Percentiles rank a stretch among this genome's conserved stretches.
phyloP scores from a whole-genome alignment of 2,113 vertebrate genomes.

The Colossoma macropomum region DNA sequence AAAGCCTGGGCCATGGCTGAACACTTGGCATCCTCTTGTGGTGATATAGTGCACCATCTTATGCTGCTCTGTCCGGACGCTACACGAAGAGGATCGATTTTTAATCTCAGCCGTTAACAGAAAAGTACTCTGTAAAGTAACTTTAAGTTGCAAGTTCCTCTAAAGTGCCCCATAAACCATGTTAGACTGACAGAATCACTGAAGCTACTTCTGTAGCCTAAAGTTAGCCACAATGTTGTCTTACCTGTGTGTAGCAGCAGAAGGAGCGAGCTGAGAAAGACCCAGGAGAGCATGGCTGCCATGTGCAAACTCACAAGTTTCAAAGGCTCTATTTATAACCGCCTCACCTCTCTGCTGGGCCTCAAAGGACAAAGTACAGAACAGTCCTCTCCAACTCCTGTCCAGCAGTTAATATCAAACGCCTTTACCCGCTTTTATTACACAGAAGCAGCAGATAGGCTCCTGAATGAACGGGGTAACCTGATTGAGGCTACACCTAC shows the following conservation, averaged over 20 bases:
- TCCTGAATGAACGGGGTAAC: neutral
- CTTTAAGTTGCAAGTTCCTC: no score
- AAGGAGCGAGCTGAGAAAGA: conserved; percentile 57
- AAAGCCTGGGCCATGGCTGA: conserved; percentile 83
- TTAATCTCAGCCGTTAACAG: neutral
- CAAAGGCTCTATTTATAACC: conserved; percentile 7
- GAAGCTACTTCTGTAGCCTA: no score
- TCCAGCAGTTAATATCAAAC: neutral
- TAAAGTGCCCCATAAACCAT: no score
- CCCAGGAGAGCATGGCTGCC: conserved; percentile 66
- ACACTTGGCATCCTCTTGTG: conserved; percentile 84
- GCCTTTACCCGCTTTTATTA: neutral
- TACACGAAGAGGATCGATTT: conserved; percentile 53
- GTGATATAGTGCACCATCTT: conserved; percentile 88
- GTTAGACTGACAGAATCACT: no score
- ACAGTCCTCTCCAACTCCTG: conserved; percentile 48
- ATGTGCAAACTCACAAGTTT: neutral
- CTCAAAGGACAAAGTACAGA: conserved; percentile 67
- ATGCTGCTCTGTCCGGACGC: conserved; percentile 72
- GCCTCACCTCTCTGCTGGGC: conserved; percentile 11
- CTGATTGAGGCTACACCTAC: conserved; percentile 31
- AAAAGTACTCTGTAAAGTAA: neutral
- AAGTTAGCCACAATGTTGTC: neutral
- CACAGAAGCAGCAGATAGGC: neutral
- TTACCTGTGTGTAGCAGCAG: conserved; percentile 70